A percentile compares a stretch with the other conserved stretches of the same genome.
phyloP scores from a whole-genome alignment of 2,113 vertebrate genomes.

The Carlito syrichta region DNA sequence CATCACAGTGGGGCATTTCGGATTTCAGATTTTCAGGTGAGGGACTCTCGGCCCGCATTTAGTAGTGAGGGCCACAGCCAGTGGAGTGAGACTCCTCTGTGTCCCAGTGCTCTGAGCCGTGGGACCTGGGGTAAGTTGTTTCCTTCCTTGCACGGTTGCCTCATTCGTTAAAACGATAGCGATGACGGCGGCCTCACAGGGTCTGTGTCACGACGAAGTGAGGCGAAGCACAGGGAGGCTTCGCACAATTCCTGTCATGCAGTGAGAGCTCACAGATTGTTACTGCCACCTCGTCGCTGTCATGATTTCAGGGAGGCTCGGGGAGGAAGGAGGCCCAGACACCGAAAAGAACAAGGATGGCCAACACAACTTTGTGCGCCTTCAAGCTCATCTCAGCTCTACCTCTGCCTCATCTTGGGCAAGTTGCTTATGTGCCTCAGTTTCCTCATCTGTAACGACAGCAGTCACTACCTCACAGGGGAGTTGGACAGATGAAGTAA shows the following conservation, averaged over 20 bases:
- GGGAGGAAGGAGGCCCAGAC: not conserved
- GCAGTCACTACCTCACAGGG: not conserved
- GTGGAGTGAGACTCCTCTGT: not conserved
- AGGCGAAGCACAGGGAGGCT: not conserved
- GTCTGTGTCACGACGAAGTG: not conserved
- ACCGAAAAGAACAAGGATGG: no score
- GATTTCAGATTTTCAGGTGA: not conserved
- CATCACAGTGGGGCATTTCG: not conserved
- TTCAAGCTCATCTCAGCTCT: not conserved
- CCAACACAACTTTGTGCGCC: not conserved
- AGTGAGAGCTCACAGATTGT: not conserved
- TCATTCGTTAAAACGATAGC: not conserved
- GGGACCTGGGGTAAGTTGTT: not conserved
- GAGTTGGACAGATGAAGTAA: not conserved
- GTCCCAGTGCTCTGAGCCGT: not conserved
- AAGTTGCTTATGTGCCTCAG: not conserved
- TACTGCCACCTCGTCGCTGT: not conserved
- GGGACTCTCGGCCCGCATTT: not conserved
- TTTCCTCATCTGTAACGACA: not conserved
- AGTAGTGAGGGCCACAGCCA: not conserved
- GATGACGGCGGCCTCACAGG: not conserved
- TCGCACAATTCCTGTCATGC: not conserved
- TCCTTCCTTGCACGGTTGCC: not conserved
- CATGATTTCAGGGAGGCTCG: not conserved
- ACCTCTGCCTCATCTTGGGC: not conserved